Evolutionary conservation across 2,113 vertebrate genomes (phyloP), one percentile per base, ranked within the genome.

Genomic region (Eira barbara): DNA sequence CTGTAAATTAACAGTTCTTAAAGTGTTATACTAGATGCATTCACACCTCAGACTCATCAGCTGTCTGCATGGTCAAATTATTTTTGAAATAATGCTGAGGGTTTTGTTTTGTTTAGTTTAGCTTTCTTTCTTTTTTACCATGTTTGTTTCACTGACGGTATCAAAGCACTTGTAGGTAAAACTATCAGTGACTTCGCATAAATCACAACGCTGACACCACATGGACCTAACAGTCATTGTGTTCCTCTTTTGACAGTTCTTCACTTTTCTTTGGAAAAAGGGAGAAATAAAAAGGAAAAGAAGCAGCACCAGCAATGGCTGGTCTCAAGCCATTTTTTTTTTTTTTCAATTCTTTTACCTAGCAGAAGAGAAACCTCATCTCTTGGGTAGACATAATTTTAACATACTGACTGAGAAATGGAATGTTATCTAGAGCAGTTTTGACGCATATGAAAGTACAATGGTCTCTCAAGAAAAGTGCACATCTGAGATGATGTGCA

Each of bases 1-100:
- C 11, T 61, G 7, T 1, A 4, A 2, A 27, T 0, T 3, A 55
- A 3, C 18, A 23, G 3, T 57, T 49, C 12, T 93, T 18, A 12
- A 69, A 36, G 12, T 13, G 31, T 21, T 21, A 21, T 23, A 7
- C 9, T 3, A 6, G 4, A 63, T 10, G 7, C 7, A n/a, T 52
- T 11, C 47, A 59, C 20, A n/a, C 3, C 20, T 80, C 34, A 14
- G 42, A 82, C 29, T 18, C 29, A 34, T 42, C 17, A 80, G 27
- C 6, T 14, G 8, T 23, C 13, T 52, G 11, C 34, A 7, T n/a
- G 21, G 36, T 79, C 52, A 65, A 74, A 74, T 42, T 65, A 14
- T 27, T 85, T 91, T 88, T 39, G 59, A 71, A 73, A 36, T 52
- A 34, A 74, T 36, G 14, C 7, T 18, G 74, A 49, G 15, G 27